Base-by-base conservation (phyloP, 2,888 invertebrate genomes). In the Ectemnius lituratus region DNA sequence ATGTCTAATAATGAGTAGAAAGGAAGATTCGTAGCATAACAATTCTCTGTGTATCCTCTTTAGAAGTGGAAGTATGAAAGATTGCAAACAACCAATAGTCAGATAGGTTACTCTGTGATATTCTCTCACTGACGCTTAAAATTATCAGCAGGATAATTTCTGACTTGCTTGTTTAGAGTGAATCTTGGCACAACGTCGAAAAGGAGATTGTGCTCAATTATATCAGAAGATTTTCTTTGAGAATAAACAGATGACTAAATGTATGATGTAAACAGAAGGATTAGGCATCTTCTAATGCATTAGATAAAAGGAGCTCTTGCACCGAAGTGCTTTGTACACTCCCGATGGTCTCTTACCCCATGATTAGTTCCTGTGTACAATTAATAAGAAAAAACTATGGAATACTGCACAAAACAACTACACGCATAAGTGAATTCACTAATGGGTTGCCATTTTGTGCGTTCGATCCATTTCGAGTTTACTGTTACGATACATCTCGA, bases 361-460 rank as follows among this genome's bases (percentile, higher is more conserved):
- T 84, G 66, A 71, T 83, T 52, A 77, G 49, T 14, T 62, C 72
- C 59, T 63, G 60, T 70, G 74, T 79, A 79, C 78, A 72, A 75
- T 82, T 77, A 73, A 62, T 63, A 78, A 67, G 72, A 76, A 73
- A 78, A 68, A 70, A 78, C 59, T 67, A 81, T 65, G 72, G 62
- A 80, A 73, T 68, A 83, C 76, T 77, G 64, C 78, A 76, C 72
- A 83, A 74, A 73, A 73, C 56, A 73, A 81, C 67, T 72, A 74
- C 67, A 81, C 72, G 70, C 62, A 79, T 68, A 81, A 63, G 76
- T 63, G 65, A 70, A 73, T 58, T 69, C 68, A 52, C 83, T 61
- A 83, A 75, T 69, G 66, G 68, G 73, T 61, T 64, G 84, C 84
- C 84, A 84, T 84, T 62, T 84, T 84, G 63, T 75, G 75, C 20